These are phyloP conservation scores for Stegana nigrithorax DNA, from an alignment of 2,888 invertebrate genomes.

Conservation along the genomic window DNA sequence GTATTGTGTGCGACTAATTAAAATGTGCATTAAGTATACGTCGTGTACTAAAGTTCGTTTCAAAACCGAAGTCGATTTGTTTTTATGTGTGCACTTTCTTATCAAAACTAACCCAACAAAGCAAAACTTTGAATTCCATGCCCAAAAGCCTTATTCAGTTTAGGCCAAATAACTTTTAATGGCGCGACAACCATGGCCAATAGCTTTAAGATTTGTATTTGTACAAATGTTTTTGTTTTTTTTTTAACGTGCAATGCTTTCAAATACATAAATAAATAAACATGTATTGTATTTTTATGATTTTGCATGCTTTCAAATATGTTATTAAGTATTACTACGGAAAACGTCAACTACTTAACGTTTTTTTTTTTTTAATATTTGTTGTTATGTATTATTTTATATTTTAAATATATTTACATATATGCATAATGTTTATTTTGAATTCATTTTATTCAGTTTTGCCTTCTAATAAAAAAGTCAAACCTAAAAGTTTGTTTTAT, in stretches of 20 bases:
- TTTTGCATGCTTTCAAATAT: constrained; percentile 10
- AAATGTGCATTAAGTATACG: too few species aligned
- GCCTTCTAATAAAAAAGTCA: background rate
- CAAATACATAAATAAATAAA: background rate
- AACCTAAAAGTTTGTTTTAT: constrained; percentile 14
- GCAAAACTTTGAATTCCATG: too few species aligned
- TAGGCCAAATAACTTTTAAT: too few species aligned
- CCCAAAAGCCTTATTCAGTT: too few species aligned
- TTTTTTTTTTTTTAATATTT: constrained; percentile 7
- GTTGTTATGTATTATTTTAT: constrained; percentile 1
- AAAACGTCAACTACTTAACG: background rate
- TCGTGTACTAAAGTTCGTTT: too few species aligned
- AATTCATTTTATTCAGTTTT: constrained; percentile 1
- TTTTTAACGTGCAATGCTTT: background rate
- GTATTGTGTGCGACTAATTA: too few species aligned
- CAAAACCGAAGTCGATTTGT: too few species aligned
- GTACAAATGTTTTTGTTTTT: background rate
- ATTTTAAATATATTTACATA: constrained; percentile 5
- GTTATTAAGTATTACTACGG: background rate
- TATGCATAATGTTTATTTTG: too few species aligned
- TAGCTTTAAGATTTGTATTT: too few species aligned
- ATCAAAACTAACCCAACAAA: too few species aligned
- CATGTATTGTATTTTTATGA: constrained; percentile 21
- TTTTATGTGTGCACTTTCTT: too few species aligned
- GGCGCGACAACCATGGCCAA: too few species aligned